These are phyloP conservation scores for Graphium colonna DNA, from an alignment of 2,888 invertebrate species.

Conservation along the genomic window DNA sequence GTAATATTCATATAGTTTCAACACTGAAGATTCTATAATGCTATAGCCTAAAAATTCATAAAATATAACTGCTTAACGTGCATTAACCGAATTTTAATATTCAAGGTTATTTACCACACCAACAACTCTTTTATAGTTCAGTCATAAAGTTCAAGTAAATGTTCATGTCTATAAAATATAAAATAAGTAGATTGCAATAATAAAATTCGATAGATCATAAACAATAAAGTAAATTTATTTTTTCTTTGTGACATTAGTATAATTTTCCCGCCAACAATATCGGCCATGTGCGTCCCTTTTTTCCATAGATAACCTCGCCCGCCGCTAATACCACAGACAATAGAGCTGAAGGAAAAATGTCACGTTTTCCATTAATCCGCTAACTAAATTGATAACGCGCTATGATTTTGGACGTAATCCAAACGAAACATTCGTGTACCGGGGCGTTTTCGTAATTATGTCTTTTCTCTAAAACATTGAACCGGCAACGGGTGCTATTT, in stretches of 20 bases:
- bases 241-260: too few species aligned
- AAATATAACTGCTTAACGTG: too few species aligned
- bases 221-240: too few species aligned
- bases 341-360: conserved; percentile 20
- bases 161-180: background rate
- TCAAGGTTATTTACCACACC: too few species aligned
- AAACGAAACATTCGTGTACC: conserved; percentile 65
- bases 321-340: background rate
- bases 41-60: too few species aligned
- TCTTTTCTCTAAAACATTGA: conserved; percentile 58
- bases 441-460: conserved; percentile 65
- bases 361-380: conserved; percentile 63
- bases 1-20: too few species aligned
- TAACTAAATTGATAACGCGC: conserved; percentile 61
- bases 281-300: conserved; percentile 11
- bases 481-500: conserved; percentile 61
- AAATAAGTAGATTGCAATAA: too few species aligned
- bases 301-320: conserved; percentile 17
- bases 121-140: too few species aligned
- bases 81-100: too few species aligned
- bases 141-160: too few species aligned
- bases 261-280: conserved; percentile 6
- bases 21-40: too few species aligned
- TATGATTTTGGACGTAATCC: conserved; percentile 68
- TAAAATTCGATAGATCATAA: too few species aligned